Base-by-base conservation (phyloP, 2,888 invertebrate genomes). In the Hydrotaea diabolus region DNA sequence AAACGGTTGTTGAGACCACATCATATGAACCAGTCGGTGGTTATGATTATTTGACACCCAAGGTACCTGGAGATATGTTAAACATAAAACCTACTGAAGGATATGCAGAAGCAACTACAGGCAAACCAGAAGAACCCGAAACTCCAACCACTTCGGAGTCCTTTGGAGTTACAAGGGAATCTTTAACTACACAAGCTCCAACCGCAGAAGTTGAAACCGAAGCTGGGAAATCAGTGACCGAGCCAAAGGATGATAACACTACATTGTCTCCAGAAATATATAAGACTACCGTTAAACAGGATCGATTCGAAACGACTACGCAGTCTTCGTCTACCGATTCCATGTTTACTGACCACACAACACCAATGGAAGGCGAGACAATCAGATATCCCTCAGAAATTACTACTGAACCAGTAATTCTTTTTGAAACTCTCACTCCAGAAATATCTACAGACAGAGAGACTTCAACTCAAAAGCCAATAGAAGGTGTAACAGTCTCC, bases 391-490 rank as follows among this genome's bases (percentile, higher is more conserved):
- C 23, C 17, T 69, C 15, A 3, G n/a, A 66, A 9, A 43, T 36
- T 13, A 64, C 64, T 2, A 79, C 43, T 15, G 55, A 72, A 62
- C 21, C 66, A 49, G 49, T 19, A 21, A 17, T 73, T 55, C 11
- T 31, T n/a, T 31, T 57, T 5, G 72, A 81, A 77, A 59, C 66
- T 0, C 13, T 53, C 26, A 66, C 59, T n/a, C 15, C 57, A 0
- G 59, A 23, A 46, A n/a, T 7, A 8, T n/a, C 43, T 36, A 26
- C 49, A 11, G 59, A 59, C 2, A 43, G 21, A 5, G 62, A 62
- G 21, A 13, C 46, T 21, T 59, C 49, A 55, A 75, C 59, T 1
- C 71, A 49, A 17, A 53, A 71, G 9, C 3, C 49, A n/a, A 7
- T 4, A 15, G 69, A 1, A 23, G 55, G 17, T 7, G 19, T 46